These are phyloP conservation scores for Margaritifera margaritifera DNA, from an alignment of 2,888 invertebrate species.

Conservation along the genomic window DNA sequence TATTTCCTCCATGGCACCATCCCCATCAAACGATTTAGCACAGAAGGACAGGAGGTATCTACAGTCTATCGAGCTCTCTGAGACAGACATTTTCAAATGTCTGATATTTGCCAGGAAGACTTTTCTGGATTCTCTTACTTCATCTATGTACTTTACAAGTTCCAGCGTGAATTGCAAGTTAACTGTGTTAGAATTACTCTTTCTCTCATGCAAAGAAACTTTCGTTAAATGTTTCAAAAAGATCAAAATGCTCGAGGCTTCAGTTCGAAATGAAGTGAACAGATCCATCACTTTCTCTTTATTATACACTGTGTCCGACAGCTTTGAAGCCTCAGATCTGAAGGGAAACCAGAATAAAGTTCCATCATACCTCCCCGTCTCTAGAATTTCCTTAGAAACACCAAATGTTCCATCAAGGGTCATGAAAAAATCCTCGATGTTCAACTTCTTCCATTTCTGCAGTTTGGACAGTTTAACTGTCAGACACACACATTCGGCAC, in stretches of 20 bases:
- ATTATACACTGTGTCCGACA: slow-evolving; percentile 54
- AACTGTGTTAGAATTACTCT: too few species aligned
- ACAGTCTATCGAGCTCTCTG: too few species aligned
- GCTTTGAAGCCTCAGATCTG: slow-evolving; percentile 43
- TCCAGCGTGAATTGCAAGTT: too few species aligned
- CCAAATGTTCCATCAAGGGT: slow-evolving; percentile 56
- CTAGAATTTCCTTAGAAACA: slow-evolving; percentile 30
- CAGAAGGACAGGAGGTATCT: too few species aligned
- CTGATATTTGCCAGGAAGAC: slow-evolving; percentile 14
- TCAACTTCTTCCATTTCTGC: slow-evolving; percentile 20
- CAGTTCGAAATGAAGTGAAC: slow-evolving; percentile 52
- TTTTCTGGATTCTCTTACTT: slow-evolving; percentile 3
- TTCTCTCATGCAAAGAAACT: too few species aligned
- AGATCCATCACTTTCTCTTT: slow-evolving; percentile 48
- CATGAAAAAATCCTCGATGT: slow-evolving; percentile 23
- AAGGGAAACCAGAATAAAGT: slow-evolving; percentile 67
- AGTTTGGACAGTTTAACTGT: slow-evolving; percentile 25
- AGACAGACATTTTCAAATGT: background rate
- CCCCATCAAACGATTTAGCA: slow-evolving; percentile 2
- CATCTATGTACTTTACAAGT: background rate
- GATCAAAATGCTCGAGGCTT: slow-evolving; percentile 56
- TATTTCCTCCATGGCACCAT: background rate
- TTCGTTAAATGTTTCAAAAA: slow-evolving; percentile 56
- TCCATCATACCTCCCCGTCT: slow-evolving; percentile 49
- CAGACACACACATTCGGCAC: slow-evolving; percentile 25